Base-by-base conservation (phyloP, 2,888 invertebrate genomes). In the Oxyscelio sp. region DNA sequence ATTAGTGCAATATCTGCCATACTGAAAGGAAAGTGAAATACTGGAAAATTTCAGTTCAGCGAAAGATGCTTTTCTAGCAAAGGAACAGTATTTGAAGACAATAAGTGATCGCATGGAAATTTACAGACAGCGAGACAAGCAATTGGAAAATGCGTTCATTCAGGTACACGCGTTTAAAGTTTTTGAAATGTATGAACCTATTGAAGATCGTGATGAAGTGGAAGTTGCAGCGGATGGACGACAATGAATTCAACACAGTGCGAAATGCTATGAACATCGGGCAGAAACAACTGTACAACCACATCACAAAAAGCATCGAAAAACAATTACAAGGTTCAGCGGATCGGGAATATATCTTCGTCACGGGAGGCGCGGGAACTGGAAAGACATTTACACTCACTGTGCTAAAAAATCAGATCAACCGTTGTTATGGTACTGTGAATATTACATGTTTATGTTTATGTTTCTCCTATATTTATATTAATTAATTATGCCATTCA, bases 1-100 rank as follows among this genome's bases (percentile, higher is more conserved):
- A 38, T 38, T 66, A 15, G 21, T 66, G 22, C 40, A 68, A 68
- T 68, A 68, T 54, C 52, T 54, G 68, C 65, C 65, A 21, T 65
- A 65, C n/a, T 50, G 48, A n/a, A 50, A n/a, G 48, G 65, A 65
- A 65, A 50, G 13, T 65, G 65, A 65, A 65, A 8, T 65, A 31
- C 21, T 65, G 34, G 21, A 34, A 48, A 34, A 65, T 31, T 65
- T 65, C 34, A 31, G 50, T 34, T 65, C 65, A 50, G 65, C 50
- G 27, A 65, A 65, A 65, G 65, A 52, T 24, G 54, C 68, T 21
- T 68, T 68, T 43, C 54, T 68, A n/a, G 58, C 58, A 34, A 34
- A 58, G 34, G 58, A 58, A 58, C 31, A 58, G n/a, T n/a, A 38
- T 4, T 27, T 27, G 6, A 27, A 27, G 45, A 45, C n/a, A 45